Conservation (phyloP, 2,797 vertebrate species). For the Anabas testudineus region DNA sequence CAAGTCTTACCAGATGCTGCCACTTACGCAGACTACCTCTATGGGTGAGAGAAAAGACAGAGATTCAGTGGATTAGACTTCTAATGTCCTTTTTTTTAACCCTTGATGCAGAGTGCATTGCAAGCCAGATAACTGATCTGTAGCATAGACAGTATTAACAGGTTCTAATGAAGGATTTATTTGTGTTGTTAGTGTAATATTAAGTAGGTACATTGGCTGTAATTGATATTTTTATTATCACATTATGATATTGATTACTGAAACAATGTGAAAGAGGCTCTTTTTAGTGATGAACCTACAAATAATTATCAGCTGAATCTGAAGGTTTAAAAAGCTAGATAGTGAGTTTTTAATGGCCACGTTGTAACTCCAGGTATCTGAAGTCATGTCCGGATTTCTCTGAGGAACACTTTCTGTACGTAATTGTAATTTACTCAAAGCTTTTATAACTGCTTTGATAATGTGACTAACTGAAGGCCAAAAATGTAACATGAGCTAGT, state of each 20-base stretch:
- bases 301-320: neutral
- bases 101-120: neutral
- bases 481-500: too few species aligned
- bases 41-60: slow-evolving; percentile 80
- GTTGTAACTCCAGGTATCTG: too few species aligned
- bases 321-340: neutral
- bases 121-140: neutral
- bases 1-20: slow-evolving; percentile 91
- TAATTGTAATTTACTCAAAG: too few species aligned
- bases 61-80: slow-evolving; percentile 13
- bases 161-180: neutral
- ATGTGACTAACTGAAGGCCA: too few species aligned
- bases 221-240: too few species aligned
- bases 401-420: too few species aligned
- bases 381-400: too few species aligned
- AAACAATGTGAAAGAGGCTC: too few species aligned
- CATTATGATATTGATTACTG: too few species aligned
- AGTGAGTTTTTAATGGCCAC: neutral
- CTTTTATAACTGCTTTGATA: too few species aligned
- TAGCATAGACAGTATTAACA: too few species aligned
- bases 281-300: too few species aligned
- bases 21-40: slow-evolving; percentile 90
- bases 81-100: neutral
- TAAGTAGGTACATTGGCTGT: neutral
- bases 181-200: neutral